Evolutionary conservation across 1,140 invertebrate genomes (phyloP), one percentile per base, ranked within the genome.

Genomic region (Drosophila baimaii): DNA sequence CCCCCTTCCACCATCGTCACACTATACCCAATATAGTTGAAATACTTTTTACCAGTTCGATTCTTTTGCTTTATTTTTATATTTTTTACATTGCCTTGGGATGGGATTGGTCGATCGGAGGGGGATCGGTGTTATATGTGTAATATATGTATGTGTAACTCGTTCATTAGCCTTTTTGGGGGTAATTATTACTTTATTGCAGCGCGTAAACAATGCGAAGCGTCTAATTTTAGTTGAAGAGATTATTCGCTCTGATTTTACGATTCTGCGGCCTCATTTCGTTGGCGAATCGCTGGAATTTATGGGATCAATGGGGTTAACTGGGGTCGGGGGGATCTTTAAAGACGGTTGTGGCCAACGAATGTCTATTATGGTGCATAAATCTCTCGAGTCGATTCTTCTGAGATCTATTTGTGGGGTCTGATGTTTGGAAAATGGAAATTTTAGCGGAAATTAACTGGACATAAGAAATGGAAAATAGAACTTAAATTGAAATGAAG

Each of bases 131-230:
- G 65, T 70, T 57, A 70, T 70, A 37, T n/a, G n/a, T n/a, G n/a
- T n/a, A n/a, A n/a, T n/a, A n/a, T n/a, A n/a, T n/a, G n/a, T 70
- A 71, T 58, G 43, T 12, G 21, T 8, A 59, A 29, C 57, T 21
- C 21, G 35, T 19, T 65, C 10, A 6, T 31, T 7, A 17, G 43
- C 8, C 56, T 66, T n/a, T 43, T 43, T 1, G 35, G 9, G 66
- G 81, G 62, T 84, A 85, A 80, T 85, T 84, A 84, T 84, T 84
- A 84, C 81, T 77, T 81, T 69, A 54, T 73, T 19, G 66, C 68
- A 64, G 47, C 65, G 47, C 72, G 81, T 81, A 84, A 84, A 84
- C 81, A 84, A 62, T 49, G 44, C 15, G 12, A 21, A 47, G 61
- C 58, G 63, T 54, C 81, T 84, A 81, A 85, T 73, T 84, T 84